Evolutionary conservation across 2,888 invertebrate species (phyloP).

Genomic region (Caenorhabditis plicata): DNA sequence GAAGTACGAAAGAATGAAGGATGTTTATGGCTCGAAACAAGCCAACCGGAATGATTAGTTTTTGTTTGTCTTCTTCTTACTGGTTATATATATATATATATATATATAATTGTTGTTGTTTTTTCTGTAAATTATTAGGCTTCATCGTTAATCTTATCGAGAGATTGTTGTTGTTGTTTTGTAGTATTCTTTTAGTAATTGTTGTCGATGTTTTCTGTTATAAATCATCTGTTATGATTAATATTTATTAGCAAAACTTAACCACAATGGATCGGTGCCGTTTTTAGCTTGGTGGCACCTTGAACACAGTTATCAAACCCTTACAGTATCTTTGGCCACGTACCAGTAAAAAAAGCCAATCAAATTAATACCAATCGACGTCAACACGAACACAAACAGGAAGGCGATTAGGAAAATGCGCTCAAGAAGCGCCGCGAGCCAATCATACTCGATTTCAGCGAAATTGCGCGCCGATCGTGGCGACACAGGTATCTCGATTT

Average conservation of each 20-base stretch:
- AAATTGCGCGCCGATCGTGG: slow-evolving; percentile 53
- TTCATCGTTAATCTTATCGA: neutral
- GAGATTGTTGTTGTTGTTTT: slow-evolving; percentile 1
- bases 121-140: neutral
- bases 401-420: slow-evolving; percentile 56
- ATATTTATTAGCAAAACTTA: neutral
- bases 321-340: slow-evolving; percentile 36
- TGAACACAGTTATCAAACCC: slow-evolving; percentile 17
- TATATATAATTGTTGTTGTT: too few species aligned
- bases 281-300: too few species aligned
- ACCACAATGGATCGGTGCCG: too few species aligned
- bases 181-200: neutral
- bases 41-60: too few species aligned
- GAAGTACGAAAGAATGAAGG: slow-evolving; percentile 73
- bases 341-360: slow-evolving; percentile 53
- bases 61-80: too few species aligned
- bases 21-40: slow-evolving; percentile 34
- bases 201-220: neutral
- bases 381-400: slow-evolving; percentile 46
- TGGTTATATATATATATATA: too few species aligned
- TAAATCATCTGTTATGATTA: neutral
- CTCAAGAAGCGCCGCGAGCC: slow-evolving; percentile 61
- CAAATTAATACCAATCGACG: slow-evolving; percentile 53
- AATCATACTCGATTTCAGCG: slow-evolving; percentile 62
- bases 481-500: slow-evolving; percentile 29